A percentile compares a stretch with the other conserved stretches of the same genome.
Conservation (phyloP, 2,113 vertebrate species). For the Trogon melanurus region DNA sequence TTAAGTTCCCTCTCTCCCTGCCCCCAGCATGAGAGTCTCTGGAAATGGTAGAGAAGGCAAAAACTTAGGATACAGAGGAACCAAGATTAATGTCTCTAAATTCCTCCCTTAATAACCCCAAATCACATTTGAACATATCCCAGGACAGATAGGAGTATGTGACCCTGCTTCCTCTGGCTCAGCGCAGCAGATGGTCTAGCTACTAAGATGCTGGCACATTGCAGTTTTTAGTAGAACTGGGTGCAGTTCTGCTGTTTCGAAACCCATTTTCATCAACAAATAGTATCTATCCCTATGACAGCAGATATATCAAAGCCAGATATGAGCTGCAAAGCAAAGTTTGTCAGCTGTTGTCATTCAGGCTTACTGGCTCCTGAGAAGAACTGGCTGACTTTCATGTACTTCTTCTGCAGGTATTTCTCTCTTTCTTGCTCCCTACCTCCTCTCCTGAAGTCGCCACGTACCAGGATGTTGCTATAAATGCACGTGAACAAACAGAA, state of each 20-base stretch:
- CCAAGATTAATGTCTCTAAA: background rate
- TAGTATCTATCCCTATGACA: background rate
- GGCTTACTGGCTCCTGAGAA: background rate
- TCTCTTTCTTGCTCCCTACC: background rate
- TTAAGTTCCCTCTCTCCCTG: background rate
- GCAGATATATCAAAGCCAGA: background rate
- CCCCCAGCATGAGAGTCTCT: background rate
- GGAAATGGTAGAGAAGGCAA: background rate
- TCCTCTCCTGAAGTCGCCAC: background rate
- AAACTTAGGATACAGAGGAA: background rate
- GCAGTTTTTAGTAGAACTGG: background rate
- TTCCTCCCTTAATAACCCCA: background rate
- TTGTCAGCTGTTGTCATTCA: background rate
- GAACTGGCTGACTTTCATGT: background rate
- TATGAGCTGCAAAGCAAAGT: background rate
- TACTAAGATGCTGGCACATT: background rate
- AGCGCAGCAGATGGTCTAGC: background rate
- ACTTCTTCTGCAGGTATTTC: background rate
- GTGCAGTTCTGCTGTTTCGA: background rate
- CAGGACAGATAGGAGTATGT: background rate
- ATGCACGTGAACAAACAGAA: background rate
- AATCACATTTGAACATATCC: background rate
- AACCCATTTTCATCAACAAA: background rate
- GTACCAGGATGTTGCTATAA: background rate
- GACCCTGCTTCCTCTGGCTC: background rate